Conservation (phyloP, 2,113 vertebrate species). For the Lampris megalopsis region DNA sequence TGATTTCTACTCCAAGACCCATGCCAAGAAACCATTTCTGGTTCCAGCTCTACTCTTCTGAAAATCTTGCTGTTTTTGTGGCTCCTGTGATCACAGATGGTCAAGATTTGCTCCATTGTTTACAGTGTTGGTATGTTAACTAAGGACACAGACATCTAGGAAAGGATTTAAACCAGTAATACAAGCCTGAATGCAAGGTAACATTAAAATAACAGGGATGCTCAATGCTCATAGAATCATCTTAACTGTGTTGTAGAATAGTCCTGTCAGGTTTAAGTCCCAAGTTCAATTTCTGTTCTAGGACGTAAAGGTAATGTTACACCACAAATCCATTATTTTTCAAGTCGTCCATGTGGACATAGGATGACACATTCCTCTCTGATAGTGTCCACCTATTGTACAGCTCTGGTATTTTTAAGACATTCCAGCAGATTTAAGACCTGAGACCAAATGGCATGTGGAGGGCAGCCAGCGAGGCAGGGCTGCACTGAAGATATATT, state of each 20-base stretch:
- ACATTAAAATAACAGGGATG: neutral
- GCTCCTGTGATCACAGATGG: conserved; percentile 55
- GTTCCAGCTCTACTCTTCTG: conserved; percentile 60
- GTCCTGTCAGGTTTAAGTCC: neutral
- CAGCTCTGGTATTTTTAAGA: conserved; percentile 17
- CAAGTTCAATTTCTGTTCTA: neutral
- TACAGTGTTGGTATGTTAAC: conserved; percentile 42
- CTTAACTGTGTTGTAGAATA: conserved; percentile 8
- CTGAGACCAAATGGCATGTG: conserved; percentile 16
- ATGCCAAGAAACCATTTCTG: conserved; percentile 56
- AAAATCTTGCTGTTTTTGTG: conserved; percentile 61
- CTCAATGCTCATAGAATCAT: conserved; percentile 22
- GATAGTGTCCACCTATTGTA: neutral
- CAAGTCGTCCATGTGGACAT: neutral
- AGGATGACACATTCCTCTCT: neutral
- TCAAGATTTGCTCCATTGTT: conserved; percentile 49
- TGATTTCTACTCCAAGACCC: conserved; percentile 62
- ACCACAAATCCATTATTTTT: conserved; percentile 20
- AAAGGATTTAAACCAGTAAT: conserved; percentile 36
- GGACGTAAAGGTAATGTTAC: conserved; percentile 1
- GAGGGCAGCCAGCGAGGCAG: conserved; percentile 29
- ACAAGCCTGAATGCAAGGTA: conserved; percentile 30
- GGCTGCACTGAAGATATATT: conserved; percentile 25
- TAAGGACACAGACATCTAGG: conserved; percentile 20
- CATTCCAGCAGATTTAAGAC: conserved; percentile 21